Evolutionary conservation across 1,140 invertebrate genomes (phyloP).

Genomic region (Globodera rostochiensis): DNA sequence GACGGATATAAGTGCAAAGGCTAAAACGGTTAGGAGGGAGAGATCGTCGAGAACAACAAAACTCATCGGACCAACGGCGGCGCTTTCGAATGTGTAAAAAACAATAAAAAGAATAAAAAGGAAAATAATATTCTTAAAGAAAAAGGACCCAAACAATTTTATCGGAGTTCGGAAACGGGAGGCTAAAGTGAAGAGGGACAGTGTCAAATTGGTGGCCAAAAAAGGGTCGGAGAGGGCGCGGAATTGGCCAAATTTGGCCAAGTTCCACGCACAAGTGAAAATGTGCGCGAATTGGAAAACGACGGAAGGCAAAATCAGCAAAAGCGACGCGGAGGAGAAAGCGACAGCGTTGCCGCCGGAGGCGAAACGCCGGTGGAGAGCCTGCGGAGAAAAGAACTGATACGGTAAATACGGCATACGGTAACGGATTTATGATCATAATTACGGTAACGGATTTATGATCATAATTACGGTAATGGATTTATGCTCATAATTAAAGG

Average conservation of each 20-base stretch:
- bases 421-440: no score
- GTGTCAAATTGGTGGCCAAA: not conserved
- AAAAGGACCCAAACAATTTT: not conserved
- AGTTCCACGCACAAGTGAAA: slow-evolving; percentile 16
- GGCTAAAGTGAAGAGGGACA: not conserved
- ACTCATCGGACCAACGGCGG: not conserved
- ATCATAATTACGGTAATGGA: no score
- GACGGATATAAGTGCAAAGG: not conserved
- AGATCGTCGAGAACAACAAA: not conserved
- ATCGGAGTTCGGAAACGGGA: not conserved
- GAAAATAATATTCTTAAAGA: not conserved
- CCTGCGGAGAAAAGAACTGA: not conserved
- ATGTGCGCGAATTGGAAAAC: slow-evolving; percentile 1
- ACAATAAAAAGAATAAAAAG: not conserved
- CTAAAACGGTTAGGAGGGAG: not conserved
- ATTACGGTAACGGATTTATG: no score
- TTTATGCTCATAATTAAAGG: no score
- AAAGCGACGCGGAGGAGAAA: slow-evolving; percentile 7
- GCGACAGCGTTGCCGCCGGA: not conserved
- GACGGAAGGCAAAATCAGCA: not conserved
- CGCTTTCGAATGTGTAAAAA: not conserved
- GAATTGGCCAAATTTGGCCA: slow-evolving; percentile 10
- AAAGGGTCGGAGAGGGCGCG: not conserved
- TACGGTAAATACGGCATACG: not conserved
- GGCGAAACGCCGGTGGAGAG: not conserved